A percentile compares a stretch with the other conserved stretches of the same genome.
phyloP scores from a whole-genome alignment of 2,113 vertebrate genomes.

The Sturnira hondurensis region DNA sequence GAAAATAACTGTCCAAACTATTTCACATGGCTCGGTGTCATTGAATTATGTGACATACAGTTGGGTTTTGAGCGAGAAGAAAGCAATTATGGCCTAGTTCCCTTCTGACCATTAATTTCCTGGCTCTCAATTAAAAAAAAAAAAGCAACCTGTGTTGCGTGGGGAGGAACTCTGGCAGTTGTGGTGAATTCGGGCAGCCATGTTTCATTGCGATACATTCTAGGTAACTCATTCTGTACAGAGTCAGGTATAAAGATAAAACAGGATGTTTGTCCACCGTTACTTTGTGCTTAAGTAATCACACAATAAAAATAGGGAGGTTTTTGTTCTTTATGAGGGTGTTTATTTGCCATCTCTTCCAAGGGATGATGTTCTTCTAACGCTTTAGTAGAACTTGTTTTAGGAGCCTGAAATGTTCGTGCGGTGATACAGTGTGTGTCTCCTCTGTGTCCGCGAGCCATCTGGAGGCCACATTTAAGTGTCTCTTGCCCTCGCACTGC shows the following conservation, averaged over 20 bases:
- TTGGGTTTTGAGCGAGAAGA: neutral
- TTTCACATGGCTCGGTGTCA: neutral
- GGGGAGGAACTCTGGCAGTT: neutral
- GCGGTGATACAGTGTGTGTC: neutral
- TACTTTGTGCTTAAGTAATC: neutral
- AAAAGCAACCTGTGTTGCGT: neutral
- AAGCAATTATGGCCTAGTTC: neutral
- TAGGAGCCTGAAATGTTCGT: neutral
- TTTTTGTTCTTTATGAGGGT: neutral
- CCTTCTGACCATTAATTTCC: neutral
- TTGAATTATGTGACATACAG: neutral
- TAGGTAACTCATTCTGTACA: neutral
- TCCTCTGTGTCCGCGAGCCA: neutral
- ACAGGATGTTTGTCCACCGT: neutral
- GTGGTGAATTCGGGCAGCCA: neutral
- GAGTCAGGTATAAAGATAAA: neutral
- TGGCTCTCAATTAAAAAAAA: neutral
- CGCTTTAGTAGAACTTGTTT: conserved; percentile 5
- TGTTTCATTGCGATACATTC: neutral
- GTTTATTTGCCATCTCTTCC: neutral
- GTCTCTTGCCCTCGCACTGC: neutral
- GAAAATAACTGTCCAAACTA: conserved; percentile 36
- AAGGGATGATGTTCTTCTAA: neutral
- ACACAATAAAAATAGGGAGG: neutral
- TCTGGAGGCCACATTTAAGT: conserved; percentile 18